Conservation (phyloP, 1,140 invertebrate species). For the Maconellicoccus hirsutus region DNA sequence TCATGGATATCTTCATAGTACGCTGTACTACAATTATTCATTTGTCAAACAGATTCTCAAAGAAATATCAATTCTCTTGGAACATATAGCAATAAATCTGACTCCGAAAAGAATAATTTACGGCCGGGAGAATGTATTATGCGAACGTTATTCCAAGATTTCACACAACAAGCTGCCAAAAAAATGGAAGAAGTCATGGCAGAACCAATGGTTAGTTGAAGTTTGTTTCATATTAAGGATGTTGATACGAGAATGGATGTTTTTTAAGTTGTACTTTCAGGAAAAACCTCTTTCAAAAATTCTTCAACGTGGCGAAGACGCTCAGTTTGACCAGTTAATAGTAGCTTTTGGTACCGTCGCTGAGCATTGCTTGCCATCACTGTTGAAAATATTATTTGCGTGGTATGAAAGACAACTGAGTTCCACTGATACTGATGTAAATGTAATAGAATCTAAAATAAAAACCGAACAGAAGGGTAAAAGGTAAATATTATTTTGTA, state of each 20-base stretch:
- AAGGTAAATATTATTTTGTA: slow-evolving; percentile 39
- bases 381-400: slow-evolving; percentile 81
- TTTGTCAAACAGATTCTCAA: neutral
- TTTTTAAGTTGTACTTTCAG: slow-evolving; percentile 35
- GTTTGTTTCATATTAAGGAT: too few species aligned
- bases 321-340: slow-evolving; percentile 89
- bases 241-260: neutral
- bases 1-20: neutral
- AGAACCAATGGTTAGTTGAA: slow-evolving; percentile 57
- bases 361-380: slow-evolving; percentile 93
- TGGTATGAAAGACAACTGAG: slow-evolving; percentile 90
- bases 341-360: slow-evolving; percentile 84
- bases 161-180: slow-evolving; percentile 80
- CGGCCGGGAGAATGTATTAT: slow-evolving; percentile 90
- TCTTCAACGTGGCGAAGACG: slow-evolving; percentile 86
- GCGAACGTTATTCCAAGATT: slow-evolving; percentile 85
- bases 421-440: slow-evolving; percentile 43
- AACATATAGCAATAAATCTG: neutral
- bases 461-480: slow-evolving; percentile 57
- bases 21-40: neutral
- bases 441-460: slow-evolving; percentile 39
- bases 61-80: neutral
- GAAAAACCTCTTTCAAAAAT: slow-evolving; percentile 86
- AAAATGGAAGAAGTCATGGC: slow-evolving; percentile 91
- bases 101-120: slow-evolving; percentile 36